Evolutionary conservation across 2,888 invertebrate species (phyloP), one percentile per base, ranked within the genome.

Genomic region (Xanthostigma xanthostigma): DNA sequence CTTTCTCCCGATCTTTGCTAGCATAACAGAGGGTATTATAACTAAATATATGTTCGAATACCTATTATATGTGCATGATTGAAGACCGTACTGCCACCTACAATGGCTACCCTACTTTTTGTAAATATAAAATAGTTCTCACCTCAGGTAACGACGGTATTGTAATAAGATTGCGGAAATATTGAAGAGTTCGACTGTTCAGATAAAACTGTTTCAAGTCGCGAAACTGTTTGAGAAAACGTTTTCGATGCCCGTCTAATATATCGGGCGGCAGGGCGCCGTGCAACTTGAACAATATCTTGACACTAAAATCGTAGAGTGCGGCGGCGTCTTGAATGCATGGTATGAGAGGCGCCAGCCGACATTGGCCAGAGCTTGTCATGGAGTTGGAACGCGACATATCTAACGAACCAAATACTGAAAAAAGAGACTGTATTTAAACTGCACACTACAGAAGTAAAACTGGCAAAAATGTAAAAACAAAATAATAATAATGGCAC

Each of bases 341-440:
- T 13, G 91, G 87, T 54, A 98, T 94, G 47, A 99, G 72, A 1
- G 98, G 97, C 8, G 96, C 92, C 48, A 98, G 73, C 39, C 96
- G 80, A 64, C 97, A 98, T 67, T 98, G 97, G 0, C 98, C 97
- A 52, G 90, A 85, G 52, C 84, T 86, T 1, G 95, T 96, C 93
- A 97, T 96, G 5, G 97, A 98, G 67, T 92, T 95, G 41, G 94
- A 88, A 40, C 91, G 81, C 2, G 92, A 90, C 70, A 86, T 84
- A 65, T 96, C 93, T 62, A 97, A 74, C 1, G 95, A 93, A 57
- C 85, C 85, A 71, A 94, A 96, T 53, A 97, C 95, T 91, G 60
- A 53, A 72, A 69, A 46, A 27, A 27, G 6, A 6, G 5, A 6
- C 4, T 17, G 27, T 27, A 17, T 17, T 27, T 27, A n/a, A n/a